These are phyloP conservation scores for Strongylocentrotus purpuratus DNA, from an alignment of 35 echinoderm and acorn worm species.

Conservation along the genomic window DNA sequence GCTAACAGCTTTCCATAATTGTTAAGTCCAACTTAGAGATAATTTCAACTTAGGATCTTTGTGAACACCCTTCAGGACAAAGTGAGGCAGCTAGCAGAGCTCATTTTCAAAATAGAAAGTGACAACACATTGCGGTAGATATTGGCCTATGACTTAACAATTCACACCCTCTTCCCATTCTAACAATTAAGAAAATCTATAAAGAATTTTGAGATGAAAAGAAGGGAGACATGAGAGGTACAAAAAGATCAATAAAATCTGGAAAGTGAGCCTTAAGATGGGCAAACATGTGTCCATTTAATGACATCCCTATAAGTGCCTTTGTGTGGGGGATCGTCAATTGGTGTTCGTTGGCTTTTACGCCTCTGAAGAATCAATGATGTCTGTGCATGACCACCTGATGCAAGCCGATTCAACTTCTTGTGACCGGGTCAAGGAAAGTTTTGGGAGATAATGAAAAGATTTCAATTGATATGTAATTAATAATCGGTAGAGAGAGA, in stretches of 20 bases:
- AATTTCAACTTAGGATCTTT: too few species aligned
- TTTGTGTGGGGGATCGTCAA: background rate
- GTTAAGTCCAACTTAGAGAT: too few species aligned
- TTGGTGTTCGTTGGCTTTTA: background rate
- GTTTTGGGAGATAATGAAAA: too few species aligned
- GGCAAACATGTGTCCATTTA: background rate
- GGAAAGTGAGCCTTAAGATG: background rate
- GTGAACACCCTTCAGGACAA: too few species aligned
- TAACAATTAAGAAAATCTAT: background rate
- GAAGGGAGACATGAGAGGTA: background rate
- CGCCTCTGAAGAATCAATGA: background rate
- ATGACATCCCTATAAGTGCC: background rate
- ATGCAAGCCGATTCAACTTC: background rate
- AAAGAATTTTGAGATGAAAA: background rate
- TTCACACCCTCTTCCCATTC: background rate
- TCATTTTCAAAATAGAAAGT: background rate
- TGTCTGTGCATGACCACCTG: background rate
- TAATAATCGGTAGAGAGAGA: too few species aligned
- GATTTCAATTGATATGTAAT: too few species aligned
- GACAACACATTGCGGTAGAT: background rate
- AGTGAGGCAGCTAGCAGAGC: too few species aligned
- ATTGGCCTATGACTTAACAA: background rate
- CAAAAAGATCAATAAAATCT: background rate
- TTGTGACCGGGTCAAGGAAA: too few species aligned
- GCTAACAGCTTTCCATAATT: too few species aligned